Evolutionary conservation across 1,140 invertebrate species (phyloP).

Genomic region (Euura lappo): DNA sequence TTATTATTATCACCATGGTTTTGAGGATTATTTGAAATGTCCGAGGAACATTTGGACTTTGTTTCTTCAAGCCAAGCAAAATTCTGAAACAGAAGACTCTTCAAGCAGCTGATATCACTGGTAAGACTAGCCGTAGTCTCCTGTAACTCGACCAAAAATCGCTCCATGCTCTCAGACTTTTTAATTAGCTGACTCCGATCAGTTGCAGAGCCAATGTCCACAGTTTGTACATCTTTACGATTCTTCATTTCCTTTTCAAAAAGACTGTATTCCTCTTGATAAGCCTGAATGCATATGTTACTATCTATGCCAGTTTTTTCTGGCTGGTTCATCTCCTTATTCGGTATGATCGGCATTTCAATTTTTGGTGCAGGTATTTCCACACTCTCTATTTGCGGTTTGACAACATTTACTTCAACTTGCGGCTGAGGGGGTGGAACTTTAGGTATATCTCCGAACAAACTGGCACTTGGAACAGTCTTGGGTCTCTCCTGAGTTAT

Average conservation of each 20-base stretch:
- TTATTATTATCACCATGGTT: conserved; percentile 41
- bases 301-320: conserved; percentile 36
- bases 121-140: conserved; percentile 53
- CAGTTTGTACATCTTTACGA: conserved; percentile 36
- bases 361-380: conserved; percentile 18
- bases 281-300: conserved; percentile 42
- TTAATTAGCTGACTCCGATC: conserved; percentile 57
- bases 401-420: conserved; percentile 31
- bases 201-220: conserved; percentile 55
- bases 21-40: conserved; percentile 27
- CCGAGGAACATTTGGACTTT: conserved; percentile 50
- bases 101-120: conserved; percentile 53
- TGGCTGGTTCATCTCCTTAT: conserved; percentile 16
- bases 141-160: conserved; percentile 58
- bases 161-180: conserved; percentile 49
- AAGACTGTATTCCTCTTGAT: conserved; percentile 50
- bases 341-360: conserved; percentile 16
- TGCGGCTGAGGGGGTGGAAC: conserved; percentile 10
- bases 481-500: conserved; percentile 27
- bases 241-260: conserved; percentile 62
- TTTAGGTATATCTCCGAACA: conserved; percentile 33
- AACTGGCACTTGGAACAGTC: conserved; percentile 24
- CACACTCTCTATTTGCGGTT: conserved; percentile 24
- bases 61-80: conserved; percentile 60
- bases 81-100: conserved; percentile 53